Conservation (phyloP, 2,888 invertebrate genomes). For the Eumacrocentrus americanus region DNA sequence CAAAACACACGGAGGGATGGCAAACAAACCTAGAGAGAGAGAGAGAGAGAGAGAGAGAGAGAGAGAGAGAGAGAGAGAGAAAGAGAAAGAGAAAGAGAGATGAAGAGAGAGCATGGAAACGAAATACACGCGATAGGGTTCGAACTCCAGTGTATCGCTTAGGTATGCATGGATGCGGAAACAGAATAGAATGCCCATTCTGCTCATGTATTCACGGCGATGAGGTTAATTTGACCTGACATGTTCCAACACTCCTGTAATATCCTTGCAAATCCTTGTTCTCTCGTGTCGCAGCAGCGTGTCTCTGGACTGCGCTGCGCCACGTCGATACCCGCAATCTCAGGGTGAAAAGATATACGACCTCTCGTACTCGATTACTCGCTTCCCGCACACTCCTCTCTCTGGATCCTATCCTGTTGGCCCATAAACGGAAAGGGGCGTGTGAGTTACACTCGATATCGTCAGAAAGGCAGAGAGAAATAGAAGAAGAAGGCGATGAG, state of each 20-base stretch:
- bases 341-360: conserved; percentile 4
- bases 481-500: conserved; percentile 7
- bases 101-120: conserved; percentile 13
- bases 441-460: neutral
- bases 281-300: neutral
- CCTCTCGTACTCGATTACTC: conserved; percentile 17
- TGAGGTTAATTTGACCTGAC: conserved; percentile 37
- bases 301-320: neutral
- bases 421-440: conserved; percentile 9
- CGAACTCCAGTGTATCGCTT: neutral
- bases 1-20: too few relatives aligned
- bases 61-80: too few relatives aligned
- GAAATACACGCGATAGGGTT: neutral
- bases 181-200: conserved; percentile 12
- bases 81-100: too few relatives aligned
- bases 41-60: too few relatives aligned
- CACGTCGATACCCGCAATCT: conserved; percentile 22
- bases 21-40: too few relatives aligned
- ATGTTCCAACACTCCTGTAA: conserved; percentile 5
- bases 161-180: conserved; percentile 1
- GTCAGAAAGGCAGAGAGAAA: neutral
- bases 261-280: conserved; percentile 17
- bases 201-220: conserved; percentile 32
- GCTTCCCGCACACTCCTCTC: neutral
- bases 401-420: neutral